These are phyloP conservation scores for Pampus argenteus DNA, from an alignment of 2,797 vertebrate genomes.

Conservation along the genomic window DNA sequence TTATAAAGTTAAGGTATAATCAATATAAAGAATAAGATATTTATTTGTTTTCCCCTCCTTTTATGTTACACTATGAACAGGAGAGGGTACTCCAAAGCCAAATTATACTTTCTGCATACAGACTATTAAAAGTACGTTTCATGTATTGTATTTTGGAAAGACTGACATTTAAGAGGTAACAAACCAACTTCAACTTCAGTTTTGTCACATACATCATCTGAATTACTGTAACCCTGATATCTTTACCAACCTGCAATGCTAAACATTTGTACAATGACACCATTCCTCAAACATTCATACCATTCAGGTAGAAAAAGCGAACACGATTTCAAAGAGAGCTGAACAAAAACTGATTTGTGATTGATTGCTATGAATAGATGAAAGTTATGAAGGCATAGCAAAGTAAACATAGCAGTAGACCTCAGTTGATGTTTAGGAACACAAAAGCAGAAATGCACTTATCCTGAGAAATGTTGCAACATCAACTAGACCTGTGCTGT, in stretches of 20 bases:
- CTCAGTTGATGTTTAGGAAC: background rate
- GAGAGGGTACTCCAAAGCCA: slow-evolving; percentile 1
- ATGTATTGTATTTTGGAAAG: background rate
- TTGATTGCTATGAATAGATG: background rate
- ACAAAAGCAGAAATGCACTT: background rate
- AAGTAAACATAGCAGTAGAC: background rate
- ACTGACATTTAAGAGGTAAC: background rate
- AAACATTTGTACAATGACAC: background rate
- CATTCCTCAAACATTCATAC: background rate
- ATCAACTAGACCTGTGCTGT: background rate
- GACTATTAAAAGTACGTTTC: background rate
- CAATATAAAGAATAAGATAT: background rate
- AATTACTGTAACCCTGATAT: background rate
- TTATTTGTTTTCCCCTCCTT: background rate
- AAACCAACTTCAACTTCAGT: background rate
- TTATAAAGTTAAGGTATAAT: background rate
- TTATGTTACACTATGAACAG: slow-evolving; percentile 2
- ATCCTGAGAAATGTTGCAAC: background rate
- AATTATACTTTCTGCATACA: background rate
- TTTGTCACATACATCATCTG: background rate
- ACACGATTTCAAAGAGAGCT: background rate
- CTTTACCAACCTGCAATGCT: background rate
- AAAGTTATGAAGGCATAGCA: background rate
- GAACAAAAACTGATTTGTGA: slow-evolving; percentile 4
- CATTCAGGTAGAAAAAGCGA: slow-evolving; percentile 3